These are phyloP conservation scores for Oophaga pumilio DNA, from an alignment of 2,113 vertebrate species.

Conservation along the genomic window DNA sequence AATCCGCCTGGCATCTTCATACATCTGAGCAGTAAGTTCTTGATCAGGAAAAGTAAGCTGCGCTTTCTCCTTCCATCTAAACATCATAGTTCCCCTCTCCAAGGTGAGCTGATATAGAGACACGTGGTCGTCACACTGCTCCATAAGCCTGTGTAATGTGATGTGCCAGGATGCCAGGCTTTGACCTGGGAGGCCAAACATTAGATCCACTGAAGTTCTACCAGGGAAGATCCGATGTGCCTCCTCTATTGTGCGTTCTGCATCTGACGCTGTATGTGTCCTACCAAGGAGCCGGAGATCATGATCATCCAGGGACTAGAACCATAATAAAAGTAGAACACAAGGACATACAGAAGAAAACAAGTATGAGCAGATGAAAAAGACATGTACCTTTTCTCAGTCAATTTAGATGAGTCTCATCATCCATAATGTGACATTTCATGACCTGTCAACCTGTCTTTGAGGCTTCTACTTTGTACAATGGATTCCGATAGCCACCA, in stretches of 20 bases:
- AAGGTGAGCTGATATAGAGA: constrained; percentile 93
- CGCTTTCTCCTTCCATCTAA: constrained; percentile 73
- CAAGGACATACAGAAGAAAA: background rate
- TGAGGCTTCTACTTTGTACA: too few species aligned
- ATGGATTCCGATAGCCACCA: too few species aligned
- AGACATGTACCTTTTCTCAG: too few species aligned
- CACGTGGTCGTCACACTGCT: constrained; percentile 82
- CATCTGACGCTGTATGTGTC: constrained; percentile 79
- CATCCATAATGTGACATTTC: too few species aligned
- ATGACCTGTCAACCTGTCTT: too few species aligned
- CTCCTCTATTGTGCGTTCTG: constrained; percentile 72
- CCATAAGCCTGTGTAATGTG: constrained; percentile 72
- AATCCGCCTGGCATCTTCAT: constrained; percentile 70
- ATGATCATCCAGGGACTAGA: constrained; percentile 78
- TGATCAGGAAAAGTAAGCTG: constrained; percentile 66
- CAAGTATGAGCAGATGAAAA: background rate
- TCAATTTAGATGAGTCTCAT: too few species aligned
- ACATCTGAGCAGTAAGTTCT: constrained; percentile 84
- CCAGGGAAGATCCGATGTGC: constrained; percentile 79
- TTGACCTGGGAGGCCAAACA: constrained; percentile 88
- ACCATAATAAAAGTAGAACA: background rate
- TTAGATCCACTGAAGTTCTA: constrained; percentile 83
- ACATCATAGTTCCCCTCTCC: constrained; percentile 85
- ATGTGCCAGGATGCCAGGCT: constrained; percentile 73
- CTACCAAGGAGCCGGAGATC: constrained; percentile 82